Percentiles rank a stretch among this genome's conserved stretches.
Conservation (phyloP, 2,888 invertebrate genomes). For the Panopea generosa region DNA sequence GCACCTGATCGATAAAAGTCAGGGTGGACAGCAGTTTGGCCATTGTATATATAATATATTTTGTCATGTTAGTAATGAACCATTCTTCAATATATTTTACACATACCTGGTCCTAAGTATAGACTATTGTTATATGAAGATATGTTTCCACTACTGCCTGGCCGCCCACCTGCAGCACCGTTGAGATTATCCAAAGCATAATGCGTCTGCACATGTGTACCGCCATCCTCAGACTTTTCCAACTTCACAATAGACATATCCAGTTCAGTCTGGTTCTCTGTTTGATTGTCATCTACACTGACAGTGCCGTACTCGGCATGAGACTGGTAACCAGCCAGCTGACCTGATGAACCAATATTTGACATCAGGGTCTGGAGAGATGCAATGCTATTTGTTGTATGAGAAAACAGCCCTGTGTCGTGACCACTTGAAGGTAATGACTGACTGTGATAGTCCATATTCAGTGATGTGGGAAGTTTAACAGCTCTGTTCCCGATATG, state of each 20-base stretch:
- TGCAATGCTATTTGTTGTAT: background rate
- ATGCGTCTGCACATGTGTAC: no score
- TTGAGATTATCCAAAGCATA: no score
- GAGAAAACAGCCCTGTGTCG: background rate
- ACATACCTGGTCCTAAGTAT: no score
- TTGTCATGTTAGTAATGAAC: no score
- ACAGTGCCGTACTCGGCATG: background rate
- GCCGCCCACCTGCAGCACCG: no score
- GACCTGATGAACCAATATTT: background rate
- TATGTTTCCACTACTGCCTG: no score
- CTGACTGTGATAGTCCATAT: background rate
- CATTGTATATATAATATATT: no score
- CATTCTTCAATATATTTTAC: no score
- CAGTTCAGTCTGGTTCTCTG: background rate
- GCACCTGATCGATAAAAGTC: no score
- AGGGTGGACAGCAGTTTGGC: no score
- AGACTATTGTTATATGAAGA: no score
- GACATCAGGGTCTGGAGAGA: background rate
- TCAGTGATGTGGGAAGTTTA: background rate
- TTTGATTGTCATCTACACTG: background rate
- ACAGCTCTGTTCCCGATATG: background rate
- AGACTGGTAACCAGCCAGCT: no score
- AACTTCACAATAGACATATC: conserved; percentile 29
- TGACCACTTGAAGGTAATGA: background rate
- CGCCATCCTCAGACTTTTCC: conserved; percentile 9